These are phyloP conservation scores for Cyclura pinguis DNA, from an alignment of 2,797 vertebrate species.

Conservation along the genomic window DNA sequence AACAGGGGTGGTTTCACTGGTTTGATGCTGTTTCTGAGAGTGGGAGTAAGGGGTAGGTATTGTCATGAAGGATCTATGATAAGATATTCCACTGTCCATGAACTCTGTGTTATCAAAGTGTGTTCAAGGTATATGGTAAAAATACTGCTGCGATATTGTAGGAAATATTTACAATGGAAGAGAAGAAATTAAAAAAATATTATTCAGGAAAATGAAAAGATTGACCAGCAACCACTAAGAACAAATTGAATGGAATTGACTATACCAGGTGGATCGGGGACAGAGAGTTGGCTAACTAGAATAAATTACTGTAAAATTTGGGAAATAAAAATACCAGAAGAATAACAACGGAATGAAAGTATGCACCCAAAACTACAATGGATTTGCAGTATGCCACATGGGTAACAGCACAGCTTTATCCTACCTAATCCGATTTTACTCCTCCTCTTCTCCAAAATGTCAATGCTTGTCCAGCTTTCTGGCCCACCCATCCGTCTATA, in stretches of 20 bases:
- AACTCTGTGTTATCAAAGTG: background rate
- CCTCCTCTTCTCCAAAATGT: too few species aligned
- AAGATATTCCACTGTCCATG: background rate
- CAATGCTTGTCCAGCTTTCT: too few species aligned
- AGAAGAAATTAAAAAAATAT: background rate
- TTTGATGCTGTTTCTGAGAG: background rate
- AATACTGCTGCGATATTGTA: background rate
- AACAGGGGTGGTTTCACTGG: background rate
- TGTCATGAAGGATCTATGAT: background rate
- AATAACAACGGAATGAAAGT: background rate
- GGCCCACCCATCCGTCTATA: too few species aligned
- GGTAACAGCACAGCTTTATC: background rate
- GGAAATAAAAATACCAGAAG: background rate
- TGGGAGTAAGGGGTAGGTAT: background rate
- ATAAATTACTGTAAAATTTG: background rate
- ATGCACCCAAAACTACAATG: background rate
- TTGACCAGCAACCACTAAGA: too few species aligned
- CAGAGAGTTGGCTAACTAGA: background rate
- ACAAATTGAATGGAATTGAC: background rate
- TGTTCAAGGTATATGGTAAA: background rate
- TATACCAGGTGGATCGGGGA: background rate
- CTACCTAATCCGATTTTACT: too few species aligned
- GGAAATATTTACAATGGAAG: background rate
- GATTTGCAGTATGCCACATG: background rate
- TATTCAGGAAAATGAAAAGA: background rate